Evolutionary conservation across 2,888 invertebrate species (phyloP).

Genomic region (Alcis repandata): DNA sequence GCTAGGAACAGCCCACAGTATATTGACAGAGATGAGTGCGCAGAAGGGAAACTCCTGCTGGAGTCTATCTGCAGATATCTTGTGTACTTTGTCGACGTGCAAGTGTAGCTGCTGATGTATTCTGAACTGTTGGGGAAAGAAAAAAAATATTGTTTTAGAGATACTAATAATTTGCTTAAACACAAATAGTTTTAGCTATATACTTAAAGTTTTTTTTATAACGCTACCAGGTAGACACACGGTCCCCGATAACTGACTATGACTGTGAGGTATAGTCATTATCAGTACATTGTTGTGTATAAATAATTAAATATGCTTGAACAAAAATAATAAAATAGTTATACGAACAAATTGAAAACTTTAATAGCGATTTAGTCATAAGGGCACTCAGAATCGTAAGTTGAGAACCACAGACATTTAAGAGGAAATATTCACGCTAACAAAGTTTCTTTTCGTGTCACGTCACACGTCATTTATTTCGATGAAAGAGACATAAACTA

Average conservation of each 20-base stretch:
- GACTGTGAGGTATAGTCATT: too few species aligned
- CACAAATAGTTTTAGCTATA: too few species aligned
- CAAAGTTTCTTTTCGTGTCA: conserved; percentile 1
- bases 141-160: not conserved
- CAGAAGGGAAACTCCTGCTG: conserved; percentile 91
- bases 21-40: conserved; percentile 90
- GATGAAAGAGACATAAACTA: not conserved
- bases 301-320: too few species aligned
- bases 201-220: too few species aligned
- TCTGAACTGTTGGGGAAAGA: conserved; percentile 71
- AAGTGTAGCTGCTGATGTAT: conserved; percentile 88
- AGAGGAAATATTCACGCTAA: not conserved
- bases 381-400: not conserved
- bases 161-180: too few species aligned
- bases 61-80: conserved; percentile 88
- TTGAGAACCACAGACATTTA: not conserved
- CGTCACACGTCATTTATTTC: not conserved
- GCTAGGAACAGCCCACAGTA: conserved; percentile 89
- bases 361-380: not conserved
- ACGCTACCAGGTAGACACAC: too few species aligned
- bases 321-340: not conserved
- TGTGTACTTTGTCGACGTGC: conserved; percentile 87
- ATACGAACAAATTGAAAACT: not conserved
- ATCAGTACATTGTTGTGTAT: too few species aligned
- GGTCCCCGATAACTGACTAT: too few species aligned